Conservation (phyloP, 2,113 vertebrate species). For the Corythornis cristatus region DNA sequence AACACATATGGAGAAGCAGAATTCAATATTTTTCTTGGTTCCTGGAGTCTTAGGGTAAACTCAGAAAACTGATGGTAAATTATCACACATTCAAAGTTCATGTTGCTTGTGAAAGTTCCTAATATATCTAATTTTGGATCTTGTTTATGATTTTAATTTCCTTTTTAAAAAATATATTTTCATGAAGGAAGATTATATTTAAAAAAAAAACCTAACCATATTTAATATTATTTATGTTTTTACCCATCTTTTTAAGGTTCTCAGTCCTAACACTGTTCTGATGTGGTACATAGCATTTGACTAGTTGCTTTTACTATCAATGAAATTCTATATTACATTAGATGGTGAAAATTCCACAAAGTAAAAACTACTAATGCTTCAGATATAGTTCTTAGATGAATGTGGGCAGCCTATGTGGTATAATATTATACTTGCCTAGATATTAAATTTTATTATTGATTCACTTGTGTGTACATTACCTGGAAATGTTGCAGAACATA, state of each 20-base stretch:
- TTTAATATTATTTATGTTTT: not conserved
- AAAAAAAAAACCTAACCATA: not conserved
- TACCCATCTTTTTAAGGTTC: not conserved
- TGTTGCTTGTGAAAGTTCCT: not conserved
- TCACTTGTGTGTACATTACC: not conserved
- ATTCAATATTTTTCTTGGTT: not conserved
- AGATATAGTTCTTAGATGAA: not conserved
- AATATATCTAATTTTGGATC: not conserved
- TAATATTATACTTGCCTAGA: not conserved
- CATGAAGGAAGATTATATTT: not conserved
- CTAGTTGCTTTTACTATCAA: not conserved
- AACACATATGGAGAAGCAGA: not conserved
- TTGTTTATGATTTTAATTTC: not conserved
- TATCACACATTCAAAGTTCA: not conserved
- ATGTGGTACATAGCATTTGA: not conserved
- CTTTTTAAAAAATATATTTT: not conserved
- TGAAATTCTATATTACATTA: not conserved
- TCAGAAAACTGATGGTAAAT: not conserved
- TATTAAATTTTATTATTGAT: not conserved
- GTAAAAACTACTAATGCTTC: not conserved
- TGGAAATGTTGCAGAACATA: not conserved
- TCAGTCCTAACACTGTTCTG: not conserved
- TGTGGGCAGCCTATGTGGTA: not conserved
- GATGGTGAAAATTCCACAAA: not conserved
- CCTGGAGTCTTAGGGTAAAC: not conserved